phyloP scores from a whole-genome alignment of 2,797 vertebrate species.

The Eleutherodactylus coqui region DNA sequence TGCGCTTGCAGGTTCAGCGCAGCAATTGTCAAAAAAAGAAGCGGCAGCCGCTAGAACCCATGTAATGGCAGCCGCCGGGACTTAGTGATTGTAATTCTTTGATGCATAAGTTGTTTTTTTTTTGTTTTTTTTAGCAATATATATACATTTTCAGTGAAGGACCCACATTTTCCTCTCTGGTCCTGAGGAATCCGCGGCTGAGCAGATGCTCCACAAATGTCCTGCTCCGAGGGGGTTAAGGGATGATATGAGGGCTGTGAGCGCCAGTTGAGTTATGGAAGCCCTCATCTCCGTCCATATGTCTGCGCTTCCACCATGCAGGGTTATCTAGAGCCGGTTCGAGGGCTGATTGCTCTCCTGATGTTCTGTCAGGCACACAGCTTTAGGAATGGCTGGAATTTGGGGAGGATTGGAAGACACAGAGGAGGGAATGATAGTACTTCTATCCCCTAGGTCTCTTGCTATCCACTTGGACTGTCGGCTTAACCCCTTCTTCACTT shows the following conservation, averaged over 20 bases:
- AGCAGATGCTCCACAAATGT: neutral
- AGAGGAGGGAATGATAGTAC: constrained; percentile 66
- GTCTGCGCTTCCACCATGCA: neutral
- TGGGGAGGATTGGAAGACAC: constrained; percentile 67
- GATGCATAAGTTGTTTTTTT: neutral
- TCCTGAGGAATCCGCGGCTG: neutral
- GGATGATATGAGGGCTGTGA: neutral
- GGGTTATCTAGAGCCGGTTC: constrained; percentile 31
- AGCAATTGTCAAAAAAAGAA: no score
- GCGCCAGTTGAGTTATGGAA: constrained; percentile 19
- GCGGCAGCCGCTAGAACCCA: no score
- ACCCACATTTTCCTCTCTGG: neutral
- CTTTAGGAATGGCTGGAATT: constrained; percentile 80
- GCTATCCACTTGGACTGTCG: neutral
- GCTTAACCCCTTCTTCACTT: constrained; percentile 27
- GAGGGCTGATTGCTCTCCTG: constrained; percentile 67
- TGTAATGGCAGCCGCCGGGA: no score
- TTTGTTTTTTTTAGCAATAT: neutral
- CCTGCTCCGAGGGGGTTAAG: constrained; percentile 28
- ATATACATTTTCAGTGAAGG: no score
- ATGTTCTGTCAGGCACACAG: constrained; percentile 72
- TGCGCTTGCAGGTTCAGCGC: no score
- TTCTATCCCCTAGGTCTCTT: constrained; percentile 64
- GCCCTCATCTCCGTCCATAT: constrained; percentile 33
- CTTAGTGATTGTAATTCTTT: no score